Evolutionary conservation across 2,888 invertebrate species (phyloP).

Genomic region (Schrankia costaestrigalis): DNA sequence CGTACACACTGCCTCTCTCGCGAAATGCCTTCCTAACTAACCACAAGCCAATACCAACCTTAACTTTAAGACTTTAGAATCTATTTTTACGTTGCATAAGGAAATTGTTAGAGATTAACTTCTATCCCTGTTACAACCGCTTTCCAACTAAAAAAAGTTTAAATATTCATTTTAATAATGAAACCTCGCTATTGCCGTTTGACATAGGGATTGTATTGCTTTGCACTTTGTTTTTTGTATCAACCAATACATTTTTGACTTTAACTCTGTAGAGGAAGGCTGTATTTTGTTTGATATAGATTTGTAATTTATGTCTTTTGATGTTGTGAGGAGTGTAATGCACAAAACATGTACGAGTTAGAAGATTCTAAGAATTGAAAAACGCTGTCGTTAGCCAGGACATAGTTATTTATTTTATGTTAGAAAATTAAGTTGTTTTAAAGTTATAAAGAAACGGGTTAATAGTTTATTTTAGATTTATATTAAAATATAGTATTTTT

Average conservation of each 20-base stretch:
- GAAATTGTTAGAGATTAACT: slow-evolving; percentile 39
- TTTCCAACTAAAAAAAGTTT: slow-evolving; percentile 52
- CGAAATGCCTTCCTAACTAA: slow-evolving; percentile 55
- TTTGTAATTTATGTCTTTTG: slow-evolving; percentile 35
- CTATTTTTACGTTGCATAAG: slow-evolving; percentile 23
- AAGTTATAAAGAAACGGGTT: slow-evolving; percentile 39
- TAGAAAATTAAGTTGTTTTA: slow-evolving; percentile 63
- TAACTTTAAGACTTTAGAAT: slow-evolving; percentile 14
- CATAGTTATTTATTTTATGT: slow-evolving; percentile 40
- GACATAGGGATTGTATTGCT: slow-evolving; percentile 61
- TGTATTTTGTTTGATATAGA: slow-evolving; percentile 13
- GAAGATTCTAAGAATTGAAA: slow-evolving; percentile 61
- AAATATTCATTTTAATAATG: slow-evolving; percentile 59
- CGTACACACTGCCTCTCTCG: slow-evolving; percentile 56
- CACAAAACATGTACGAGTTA: slow-evolving; percentile 62
- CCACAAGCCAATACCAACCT: slow-evolving; percentile 23
- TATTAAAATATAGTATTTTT: too few relatives aligned
- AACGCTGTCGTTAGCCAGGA: slow-evolving; percentile 51
- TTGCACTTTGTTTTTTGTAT: slow-evolving; percentile 32
- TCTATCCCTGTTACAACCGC: slow-evolving; percentile 59
- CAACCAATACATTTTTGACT: slow-evolving; percentile 14
- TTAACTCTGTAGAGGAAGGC: slow-evolving; percentile 12
- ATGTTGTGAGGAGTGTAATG: slow-evolving; percentile 42
- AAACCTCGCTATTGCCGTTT: slow-evolving; percentile 55
- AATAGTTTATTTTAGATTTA: too few relatives aligned